These are phyloP conservation scores for Babyrousa celebensis DNA, from an alignment of 2,797 vertebrate species.

Conservation along the genomic window DNA sequence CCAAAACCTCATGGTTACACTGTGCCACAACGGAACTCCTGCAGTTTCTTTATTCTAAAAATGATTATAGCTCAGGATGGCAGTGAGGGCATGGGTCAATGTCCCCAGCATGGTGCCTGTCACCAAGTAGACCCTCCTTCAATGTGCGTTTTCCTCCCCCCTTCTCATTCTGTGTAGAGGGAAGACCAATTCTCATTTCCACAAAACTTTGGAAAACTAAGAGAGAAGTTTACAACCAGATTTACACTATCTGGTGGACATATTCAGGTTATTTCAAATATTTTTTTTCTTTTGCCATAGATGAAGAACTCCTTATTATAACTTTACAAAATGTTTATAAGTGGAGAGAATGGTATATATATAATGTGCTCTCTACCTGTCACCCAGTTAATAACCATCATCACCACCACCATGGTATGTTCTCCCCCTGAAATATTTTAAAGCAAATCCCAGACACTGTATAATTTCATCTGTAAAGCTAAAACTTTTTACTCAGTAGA, in stretches of 20 bases:
- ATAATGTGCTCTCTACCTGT: neutral
- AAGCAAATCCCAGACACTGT: neutral
- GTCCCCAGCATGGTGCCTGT: neutral
- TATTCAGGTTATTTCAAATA: neutral
- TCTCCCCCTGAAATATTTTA: neutral
- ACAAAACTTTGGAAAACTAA: neutral
- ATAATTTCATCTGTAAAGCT: constrained; percentile 16
- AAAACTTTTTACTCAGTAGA: neutral
- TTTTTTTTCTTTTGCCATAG: neutral
- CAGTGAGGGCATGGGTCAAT: neutral
- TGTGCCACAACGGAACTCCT: too few relatives aligned
- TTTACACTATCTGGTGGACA: neutral
- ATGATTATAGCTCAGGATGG: neutral
- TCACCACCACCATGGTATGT: neutral
- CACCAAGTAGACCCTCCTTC: neutral
- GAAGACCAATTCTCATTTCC: neutral
- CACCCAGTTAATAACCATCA: neutral
- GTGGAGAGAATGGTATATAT: constrained; percentile 44
- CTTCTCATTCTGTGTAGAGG: neutral
- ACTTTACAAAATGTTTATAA: constrained; percentile 49
- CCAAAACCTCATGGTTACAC: too few relatives aligned
- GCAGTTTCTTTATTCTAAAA: constrained; percentile 25
- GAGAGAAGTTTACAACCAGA: neutral
- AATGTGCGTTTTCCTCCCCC: neutral
- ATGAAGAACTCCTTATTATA: constrained; percentile 48